These are phyloP conservation scores for Dichetophora obliterata DNA, from an alignment of 2,888 invertebrate species.

Conservation along the genomic window DNA sequence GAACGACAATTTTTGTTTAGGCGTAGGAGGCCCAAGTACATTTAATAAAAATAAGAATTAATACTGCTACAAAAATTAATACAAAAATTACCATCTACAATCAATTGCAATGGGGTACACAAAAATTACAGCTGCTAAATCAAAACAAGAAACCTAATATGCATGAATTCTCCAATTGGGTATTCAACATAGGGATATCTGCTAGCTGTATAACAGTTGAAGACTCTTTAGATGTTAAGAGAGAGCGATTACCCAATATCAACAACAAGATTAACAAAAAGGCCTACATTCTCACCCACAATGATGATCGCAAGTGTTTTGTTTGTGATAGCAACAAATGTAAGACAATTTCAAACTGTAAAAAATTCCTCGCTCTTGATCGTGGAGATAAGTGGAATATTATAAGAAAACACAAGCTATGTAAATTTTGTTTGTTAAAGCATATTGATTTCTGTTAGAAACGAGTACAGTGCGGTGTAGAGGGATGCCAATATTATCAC, in stretches of 20 bases:
- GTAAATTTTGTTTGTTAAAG: conserved; percentile 37
- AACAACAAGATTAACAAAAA: conserved; percentile 29
- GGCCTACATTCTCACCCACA: conserved; percentile 13
- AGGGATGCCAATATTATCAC: conserved; percentile 41
- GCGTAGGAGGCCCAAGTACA: too few relatives aligned
- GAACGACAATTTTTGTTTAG: too few relatives aligned
- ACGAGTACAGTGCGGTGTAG: conserved; percentile 32
- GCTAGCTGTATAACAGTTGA: conserved; percentile 34
- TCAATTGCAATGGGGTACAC: conserved; percentile 21
- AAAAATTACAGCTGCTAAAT: conserved; percentile 34
- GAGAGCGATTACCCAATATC: neutral
- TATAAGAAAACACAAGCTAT: conserved; percentile 29
- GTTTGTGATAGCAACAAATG: conserved; percentile 29
- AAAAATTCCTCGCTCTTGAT: conserved; percentile 37
- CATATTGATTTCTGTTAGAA: conserved; percentile 33
- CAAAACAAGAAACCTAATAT: conserved; percentile 37
- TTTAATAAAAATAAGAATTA: too few relatives aligned
- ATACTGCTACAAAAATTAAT: too few relatives aligned
- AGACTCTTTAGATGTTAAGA: conserved; percentile 1
- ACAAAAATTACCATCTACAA: too few relatives aligned
- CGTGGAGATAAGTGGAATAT: conserved; percentile 42
- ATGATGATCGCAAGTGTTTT: conserved; percentile 36
- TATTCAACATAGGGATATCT: too few relatives aligned
- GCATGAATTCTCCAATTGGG: conserved; percentile 37
- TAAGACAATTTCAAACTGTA: conserved; percentile 25